Evolutionary conservation across 2,888 invertebrate genomes (phyloP), one percentile per base, ranked within the genome.

Genomic region (Meliscaeva auricollis): DNA sequence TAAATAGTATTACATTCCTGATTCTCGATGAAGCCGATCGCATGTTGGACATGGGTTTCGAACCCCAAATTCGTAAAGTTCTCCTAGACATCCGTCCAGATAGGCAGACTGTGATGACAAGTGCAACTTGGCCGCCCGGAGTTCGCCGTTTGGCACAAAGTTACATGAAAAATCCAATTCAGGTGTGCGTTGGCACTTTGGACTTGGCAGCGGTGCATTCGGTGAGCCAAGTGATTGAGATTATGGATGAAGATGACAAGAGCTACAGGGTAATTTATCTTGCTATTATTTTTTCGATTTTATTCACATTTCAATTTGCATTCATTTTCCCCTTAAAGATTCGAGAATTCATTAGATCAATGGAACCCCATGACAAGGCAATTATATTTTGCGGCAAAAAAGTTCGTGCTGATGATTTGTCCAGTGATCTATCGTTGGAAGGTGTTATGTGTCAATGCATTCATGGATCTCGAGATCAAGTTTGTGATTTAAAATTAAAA

Each of bases 31-130:
- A 99, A 93, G 97, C 97, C 9, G 97, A 97, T 91, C 94, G 96
- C 80, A 97, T 97, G 97, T 92, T 97, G 87, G 97, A 97, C 89
- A 96, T 97, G 95, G 97, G 97, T 17, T 97, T 97, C 90, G 97
- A 96, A 89, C 96, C 96, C 3, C 97, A 95, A 94, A 99, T 99
- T 87, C 94, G 96, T 46, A 96, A 96, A 90, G 95, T 96, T 13
- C 92, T 98, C 87, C 93, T 96, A 78, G 95, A 96, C 89, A 95
- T 98, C 22, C 94, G 97, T 70, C 97, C 98, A 7, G 97, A 97
- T 90, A 93, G 98, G 70, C 98, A 99, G 91, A 98, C 98, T n/a
- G 95, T 98, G 0, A 98, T 99, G 98, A 99, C 98, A 0, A 97
- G 96, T 90, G 99, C 99, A 13, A 99, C 99, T 0, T 99, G 98